phyloP scores from a whole-genome alignment of 2,797 vertebrate genomes.

The Emys orbicularis region DNA sequence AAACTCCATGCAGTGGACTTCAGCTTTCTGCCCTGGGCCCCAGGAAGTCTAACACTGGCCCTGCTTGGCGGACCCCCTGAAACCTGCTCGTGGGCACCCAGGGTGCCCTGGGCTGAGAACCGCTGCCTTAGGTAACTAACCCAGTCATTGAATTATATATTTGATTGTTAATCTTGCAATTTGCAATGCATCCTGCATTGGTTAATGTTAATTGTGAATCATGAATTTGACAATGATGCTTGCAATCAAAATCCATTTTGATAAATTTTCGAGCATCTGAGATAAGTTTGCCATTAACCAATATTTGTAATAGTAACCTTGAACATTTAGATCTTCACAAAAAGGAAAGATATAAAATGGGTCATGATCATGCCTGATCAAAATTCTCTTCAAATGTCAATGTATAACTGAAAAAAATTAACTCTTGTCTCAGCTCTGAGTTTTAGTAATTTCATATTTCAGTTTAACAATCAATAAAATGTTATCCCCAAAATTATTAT shows the following conservation, averaged over 20 bases:
- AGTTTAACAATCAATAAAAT: background rate
- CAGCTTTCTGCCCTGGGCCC: too few species aligned
- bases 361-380: rapidly evolving
- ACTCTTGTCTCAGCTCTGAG: background rate
- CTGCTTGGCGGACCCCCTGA: too few species aligned
- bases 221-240: background rate
- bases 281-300: background rate
- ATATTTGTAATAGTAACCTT: background rate
- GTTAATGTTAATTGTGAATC: background rate
- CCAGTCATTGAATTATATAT: background rate
- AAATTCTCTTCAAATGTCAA: background rate
- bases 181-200: background rate
- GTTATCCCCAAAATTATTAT: background rate
- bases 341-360: background rate
- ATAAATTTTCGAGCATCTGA: background rate
- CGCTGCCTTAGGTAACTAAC: background rate
- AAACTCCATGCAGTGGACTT: too few species aligned
- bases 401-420: rapidly evolving
- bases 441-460: background rate
- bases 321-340: background rate
- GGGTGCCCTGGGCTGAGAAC: too few species aligned
- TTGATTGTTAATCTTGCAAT: conserved; percentile 10
- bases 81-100: too few species aligned
- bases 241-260: background rate
- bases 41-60: too few species aligned